These are phyloP conservation scores for Unio delphinus DNA, from an alignment of 2,888 invertebrate species.

Conservation along the genomic window DNA sequence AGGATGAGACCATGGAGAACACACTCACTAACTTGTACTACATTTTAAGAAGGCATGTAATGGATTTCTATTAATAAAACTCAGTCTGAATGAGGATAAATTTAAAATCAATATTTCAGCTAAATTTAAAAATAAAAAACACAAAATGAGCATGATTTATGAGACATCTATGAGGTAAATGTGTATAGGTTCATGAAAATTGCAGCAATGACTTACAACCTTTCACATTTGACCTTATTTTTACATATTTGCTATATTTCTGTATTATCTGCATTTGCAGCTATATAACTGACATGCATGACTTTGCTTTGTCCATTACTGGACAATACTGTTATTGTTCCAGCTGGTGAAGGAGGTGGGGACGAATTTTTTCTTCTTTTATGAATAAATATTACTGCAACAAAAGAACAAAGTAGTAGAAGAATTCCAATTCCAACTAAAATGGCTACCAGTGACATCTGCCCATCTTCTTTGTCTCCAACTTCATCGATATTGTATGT, in stretches of 20 bases:
- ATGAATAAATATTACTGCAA: constrained; percentile 47
- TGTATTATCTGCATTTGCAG: constrained; percentile 21
- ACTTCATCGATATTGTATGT: constrained; percentile 35
- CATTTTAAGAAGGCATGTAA: too few species aligned
- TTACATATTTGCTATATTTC: constrained; percentile 18
- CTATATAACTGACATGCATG: constrained; percentile 15
- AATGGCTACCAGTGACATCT: constrained; percentile 47
- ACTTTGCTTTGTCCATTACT: constrained; percentile 27
- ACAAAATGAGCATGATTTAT: too few species aligned
- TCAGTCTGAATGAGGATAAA: too few species aligned
- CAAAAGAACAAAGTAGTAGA: constrained; percentile 41
- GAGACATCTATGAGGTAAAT: too few species aligned
- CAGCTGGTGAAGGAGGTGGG: constrained; percentile 57
- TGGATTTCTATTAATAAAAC: too few species aligned
- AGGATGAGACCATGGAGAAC: too few species aligned
- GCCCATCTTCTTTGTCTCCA: constrained; percentile 31
- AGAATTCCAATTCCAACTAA: constrained; percentile 50
- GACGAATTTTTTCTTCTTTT: constrained; percentile 50
- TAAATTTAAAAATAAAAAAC: too few species aligned
- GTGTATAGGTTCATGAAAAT: too few species aligned
- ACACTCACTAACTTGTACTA: too few species aligned
- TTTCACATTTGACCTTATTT: too few species aligned
- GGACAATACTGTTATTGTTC: constrained; percentile 56
- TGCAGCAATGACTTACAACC: too few species aligned
- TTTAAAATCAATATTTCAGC: too few species aligned